These are phyloP conservation scores for Gymnopithys bicolor DNA, from an alignment of 2,797 vertebrate species.

Conservation along the genomic window DNA sequence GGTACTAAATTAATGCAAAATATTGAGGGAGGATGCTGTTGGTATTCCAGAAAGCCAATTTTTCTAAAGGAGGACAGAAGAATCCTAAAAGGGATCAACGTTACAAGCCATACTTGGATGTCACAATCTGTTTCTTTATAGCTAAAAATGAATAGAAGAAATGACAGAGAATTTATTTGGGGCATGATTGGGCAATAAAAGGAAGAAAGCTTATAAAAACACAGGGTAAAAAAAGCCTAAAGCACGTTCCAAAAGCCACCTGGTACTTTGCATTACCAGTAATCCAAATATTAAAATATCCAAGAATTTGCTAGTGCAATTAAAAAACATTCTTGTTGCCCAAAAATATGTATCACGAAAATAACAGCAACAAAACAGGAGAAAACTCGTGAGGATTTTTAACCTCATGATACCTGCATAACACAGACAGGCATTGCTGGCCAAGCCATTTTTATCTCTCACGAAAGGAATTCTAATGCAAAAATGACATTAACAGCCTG, in stretches of 20 bases:
- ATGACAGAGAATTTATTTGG: background rate
- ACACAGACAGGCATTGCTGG: background rate
- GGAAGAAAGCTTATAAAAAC: background rate
- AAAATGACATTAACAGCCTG: constrained; percentile 10
- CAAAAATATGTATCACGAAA: background rate
- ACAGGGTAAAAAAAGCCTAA: background rate
- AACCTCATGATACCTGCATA: background rate
- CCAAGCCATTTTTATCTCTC: background rate
- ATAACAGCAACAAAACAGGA: background rate
- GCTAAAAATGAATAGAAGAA: background rate
- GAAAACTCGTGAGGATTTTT: background rate
- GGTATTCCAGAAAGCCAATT: background rate
- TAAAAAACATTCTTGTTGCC: background rate
- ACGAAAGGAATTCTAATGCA: constrained; percentile 18
- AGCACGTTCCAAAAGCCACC: background rate
- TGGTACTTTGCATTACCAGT: background rate
- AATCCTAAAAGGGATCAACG: background rate
- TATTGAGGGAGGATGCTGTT: background rate
- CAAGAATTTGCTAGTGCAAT: background rate
- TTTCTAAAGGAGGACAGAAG: background rate
- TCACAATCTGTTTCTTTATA: background rate
- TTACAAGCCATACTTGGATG: background rate
- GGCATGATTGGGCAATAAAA: background rate
- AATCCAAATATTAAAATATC: constrained; percentile 2
- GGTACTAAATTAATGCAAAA: background rate